Evolutionary conservation across 2,888 invertebrate species (phyloP), one percentile per base, ranked within the genome.

Genomic region (Caradrina kadenii): DNA sequence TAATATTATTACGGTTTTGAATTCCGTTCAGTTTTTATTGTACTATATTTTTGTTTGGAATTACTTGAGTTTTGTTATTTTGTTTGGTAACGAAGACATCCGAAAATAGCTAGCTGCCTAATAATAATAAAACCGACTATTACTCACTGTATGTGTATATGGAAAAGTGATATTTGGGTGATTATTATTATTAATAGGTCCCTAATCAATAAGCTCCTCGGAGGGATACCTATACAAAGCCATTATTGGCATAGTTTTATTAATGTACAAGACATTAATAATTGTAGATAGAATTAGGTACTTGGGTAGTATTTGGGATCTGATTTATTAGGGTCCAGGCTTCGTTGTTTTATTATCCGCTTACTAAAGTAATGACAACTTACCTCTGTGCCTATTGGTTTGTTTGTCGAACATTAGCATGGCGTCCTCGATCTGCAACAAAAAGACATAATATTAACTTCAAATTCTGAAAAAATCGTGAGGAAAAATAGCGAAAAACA

Each of bases 361-460:
- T 74, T 52, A 67, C 26, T 69, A 63, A 80, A 81, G 66, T 73
- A 74, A 75, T 74, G 79, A 81, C 42, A 72, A 96, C 98, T 97
- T 96, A 98, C 98, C 98, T 98, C 99, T 98, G 97, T 99, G 99
- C 96, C 99, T 98, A 97, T 99, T 99, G 93, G 99, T 99, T 96
- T 99, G 99, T 97, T 99, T 99, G 96, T 99, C 99, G 96, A 99
- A 99, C 99, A 99, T 99, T 94, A 99, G 97, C 99, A 99, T 99
- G 90, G 99, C 99, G 95, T 99, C 99, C 96, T 99, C 99, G 94
- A 99, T 99, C 99, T 99, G 98, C 79, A 98, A 98, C 94, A 96
- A 96, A 88, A 95, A 93, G 80, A 90, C 85, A 93, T 88, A 90
- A 88, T 90, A 89, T 93, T 91, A 92, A 92, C 85, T 91, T 91